A percentile compares a stretch with the other conserved stretches of the same genome.
These are phyloP conservation scores for Callyntrura sp. DNA, from an alignment of 2,888 invertebrate genomes.

Conservation along the genomic window DNA sequence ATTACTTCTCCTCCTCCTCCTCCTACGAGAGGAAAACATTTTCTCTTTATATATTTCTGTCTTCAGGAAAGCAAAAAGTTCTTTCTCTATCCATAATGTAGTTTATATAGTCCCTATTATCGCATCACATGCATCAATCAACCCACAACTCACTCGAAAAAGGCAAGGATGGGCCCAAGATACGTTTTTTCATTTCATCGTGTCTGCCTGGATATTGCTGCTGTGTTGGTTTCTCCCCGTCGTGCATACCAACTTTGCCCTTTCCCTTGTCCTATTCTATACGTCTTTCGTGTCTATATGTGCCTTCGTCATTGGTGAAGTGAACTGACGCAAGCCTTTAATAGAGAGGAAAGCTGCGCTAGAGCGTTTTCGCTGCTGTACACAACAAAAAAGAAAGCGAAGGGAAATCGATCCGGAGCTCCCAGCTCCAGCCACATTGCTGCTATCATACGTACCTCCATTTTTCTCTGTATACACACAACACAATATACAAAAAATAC, in stretches of 20 bases:
- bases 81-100: neutral
- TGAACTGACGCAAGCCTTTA: conserved; percentile 16
- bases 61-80: neutral
- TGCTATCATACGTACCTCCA: too few relatives aligned
- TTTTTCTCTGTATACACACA: too few relatives aligned
- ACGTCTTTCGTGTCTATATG: neutral
- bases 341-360: conserved; percentile 47
- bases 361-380: neutral
- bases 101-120: neutral
- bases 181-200: conserved; percentile 12
- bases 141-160: neutral
- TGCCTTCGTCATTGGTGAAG: conserved; percentile 31
- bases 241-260: conserved; percentile 3
- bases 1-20: neutral
- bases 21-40: too few relatives aligned
- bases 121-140: conserved; percentile 45
- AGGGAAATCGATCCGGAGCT: conserved; percentile 31
- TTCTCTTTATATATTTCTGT: neutral
- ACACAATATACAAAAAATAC: too few relatives aligned
- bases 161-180: conserved; percentile 36
- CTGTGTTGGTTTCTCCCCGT: neutral
- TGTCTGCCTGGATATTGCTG: too few relatives aligned
- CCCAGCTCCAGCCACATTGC: neutral
- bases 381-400: conserved; percentile 24
- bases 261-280: neutral